Evolutionary conservation across 2,797 vertebrate genomes (phyloP).

Genomic region (Cheirogaleus major): DNA sequence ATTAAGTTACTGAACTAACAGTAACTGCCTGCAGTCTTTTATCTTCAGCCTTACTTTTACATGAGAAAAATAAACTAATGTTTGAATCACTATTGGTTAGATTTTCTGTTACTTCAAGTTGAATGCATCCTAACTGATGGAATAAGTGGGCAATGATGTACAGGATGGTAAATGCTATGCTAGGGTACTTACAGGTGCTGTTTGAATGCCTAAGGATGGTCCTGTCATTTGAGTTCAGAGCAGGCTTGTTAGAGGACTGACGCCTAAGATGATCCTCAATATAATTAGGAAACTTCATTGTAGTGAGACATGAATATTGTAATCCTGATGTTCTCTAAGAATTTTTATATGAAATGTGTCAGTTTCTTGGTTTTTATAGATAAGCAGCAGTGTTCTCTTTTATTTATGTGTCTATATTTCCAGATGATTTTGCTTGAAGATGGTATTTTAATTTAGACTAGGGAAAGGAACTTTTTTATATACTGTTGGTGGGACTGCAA

Average conservation of each 20-base stretch:
- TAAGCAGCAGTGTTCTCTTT: neutral
- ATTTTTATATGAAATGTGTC: neutral
- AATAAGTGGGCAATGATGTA: neutral
- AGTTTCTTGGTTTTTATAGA: neutral
- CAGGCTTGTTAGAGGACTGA: neutral
- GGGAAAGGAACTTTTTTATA: no score
- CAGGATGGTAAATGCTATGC: neutral
- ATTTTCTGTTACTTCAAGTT: neutral
- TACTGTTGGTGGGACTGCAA: no score
- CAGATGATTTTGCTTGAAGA: neutral
- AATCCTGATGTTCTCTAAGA: neutral
- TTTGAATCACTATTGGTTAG: neutral
- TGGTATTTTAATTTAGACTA: neutral
- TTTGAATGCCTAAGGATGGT: neutral
- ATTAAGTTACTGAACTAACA: neutral
- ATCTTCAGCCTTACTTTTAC: neutral
- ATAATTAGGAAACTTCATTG: neutral
- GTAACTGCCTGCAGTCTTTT: neutral
- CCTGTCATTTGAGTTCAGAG: neutral
- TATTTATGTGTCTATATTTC: neutral
- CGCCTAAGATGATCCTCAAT: neutral
- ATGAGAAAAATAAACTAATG: neutral
- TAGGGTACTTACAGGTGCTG: neutral
- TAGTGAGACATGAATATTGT: neutral
- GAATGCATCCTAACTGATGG: neutral